A percentile compares a stretch with the other conserved stretches of the same genome.
Evolutionary conservation across 2,797 vertebrate genomes (phyloP).

Genomic region (Salarias fasciatus): DNA sequence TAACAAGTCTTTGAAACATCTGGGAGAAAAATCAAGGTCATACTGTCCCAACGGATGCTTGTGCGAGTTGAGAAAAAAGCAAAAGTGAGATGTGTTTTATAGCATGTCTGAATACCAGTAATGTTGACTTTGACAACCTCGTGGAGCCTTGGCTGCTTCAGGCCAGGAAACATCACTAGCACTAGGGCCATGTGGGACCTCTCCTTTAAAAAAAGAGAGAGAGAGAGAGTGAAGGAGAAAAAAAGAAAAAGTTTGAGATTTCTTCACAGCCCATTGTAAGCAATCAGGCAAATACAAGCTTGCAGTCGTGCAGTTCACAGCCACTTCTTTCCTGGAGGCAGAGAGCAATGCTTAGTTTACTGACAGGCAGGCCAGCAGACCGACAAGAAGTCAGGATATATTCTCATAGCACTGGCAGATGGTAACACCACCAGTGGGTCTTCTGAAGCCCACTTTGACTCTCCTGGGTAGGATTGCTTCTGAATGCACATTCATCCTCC

Average conservation of each 20-base stretch:
- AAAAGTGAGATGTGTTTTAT: conserved; percentile 47
- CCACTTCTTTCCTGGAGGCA: conserved; percentile 72
- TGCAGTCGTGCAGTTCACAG: conserved; percentile 71
- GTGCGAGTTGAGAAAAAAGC: conserved; percentile 54
- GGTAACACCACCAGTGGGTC: conserved; percentile 62
- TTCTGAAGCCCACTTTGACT: conserved; percentile 63
- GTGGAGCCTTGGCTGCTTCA: conserved; percentile 63
- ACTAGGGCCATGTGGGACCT: conserved; percentile 88
- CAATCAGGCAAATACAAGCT: conserved; percentile 84
- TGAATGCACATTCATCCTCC: conserved; percentile 59
- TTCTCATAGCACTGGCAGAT: conserved; percentile 60
- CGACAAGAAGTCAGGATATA: conserved; percentile 70
- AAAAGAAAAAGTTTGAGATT: conserved; percentile 75
- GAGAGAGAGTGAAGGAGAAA: conserved; percentile 9
- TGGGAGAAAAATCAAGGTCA: conserved; percentile 37
- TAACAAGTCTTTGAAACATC: conserved; percentile 33
- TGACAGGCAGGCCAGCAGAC: conserved; percentile 63
- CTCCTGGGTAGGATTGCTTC: conserved; percentile 66
- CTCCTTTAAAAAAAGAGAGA: conserved; percentile 54
- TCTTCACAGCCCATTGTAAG: conserved; percentile 84
- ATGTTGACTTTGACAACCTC: conserved; percentile 80
- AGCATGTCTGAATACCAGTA: conserved; percentile 66
- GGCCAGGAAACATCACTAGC: conserved; percentile 84
- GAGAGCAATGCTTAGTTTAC: conserved; percentile 81
- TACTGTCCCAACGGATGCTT: conserved; percentile 31